phyloP scores from a whole-genome alignment of 2,797 vertebrate species.

The Acanthurus leucopareius region DNA sequence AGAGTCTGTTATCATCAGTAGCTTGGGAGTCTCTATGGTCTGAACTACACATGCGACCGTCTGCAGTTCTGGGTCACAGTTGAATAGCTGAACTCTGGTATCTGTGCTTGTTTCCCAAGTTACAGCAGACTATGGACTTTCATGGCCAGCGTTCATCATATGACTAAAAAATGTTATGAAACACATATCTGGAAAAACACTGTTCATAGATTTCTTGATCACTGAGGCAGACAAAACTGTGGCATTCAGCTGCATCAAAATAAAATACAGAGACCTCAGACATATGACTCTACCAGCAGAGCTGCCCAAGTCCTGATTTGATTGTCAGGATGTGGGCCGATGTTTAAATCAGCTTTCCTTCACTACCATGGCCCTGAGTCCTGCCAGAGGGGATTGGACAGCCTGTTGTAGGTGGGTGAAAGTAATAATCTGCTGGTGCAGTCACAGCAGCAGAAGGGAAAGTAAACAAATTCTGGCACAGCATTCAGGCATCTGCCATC shows the following conservation, averaged over 20 bases:
- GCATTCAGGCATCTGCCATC: conserved; percentile 52
- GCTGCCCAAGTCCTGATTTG: conserved; percentile 45
- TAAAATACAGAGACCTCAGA: conserved; percentile 7
- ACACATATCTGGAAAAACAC: conserved; percentile 18
- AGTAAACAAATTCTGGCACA: conserved; percentile 63
- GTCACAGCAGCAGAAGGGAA: conserved; percentile 19
- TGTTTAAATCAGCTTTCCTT: conserved; percentile 68
- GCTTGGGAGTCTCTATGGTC: background rate
- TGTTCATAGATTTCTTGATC: conserved; percentile 7
- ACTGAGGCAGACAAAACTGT: conserved; percentile 5
- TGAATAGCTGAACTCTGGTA: conserved; percentile 62
- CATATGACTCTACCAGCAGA: conserved; percentile 29
- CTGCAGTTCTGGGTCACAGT: conserved; percentile 56
- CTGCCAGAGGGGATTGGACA: conserved; percentile 61
- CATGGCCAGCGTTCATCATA: conserved; percentile 12
- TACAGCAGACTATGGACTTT: conserved; percentile 65
- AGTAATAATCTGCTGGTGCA: conserved; percentile 63
- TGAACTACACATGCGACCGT: conserved; percentile 33
- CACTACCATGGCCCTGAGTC: conserved; percentile 13
- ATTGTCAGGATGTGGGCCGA: conserved; percentile 59
- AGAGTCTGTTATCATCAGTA: conserved; percentile 13
- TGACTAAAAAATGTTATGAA: conserved; percentile 47
- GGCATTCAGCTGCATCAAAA: conserved; percentile 2
- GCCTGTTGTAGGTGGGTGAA: conserved; percentile 64
- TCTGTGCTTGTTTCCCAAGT: conserved; percentile 47